Conservation (phyloP, 1,140 invertebrate genomes). For the Heliconius hewitsoni region DNA sequence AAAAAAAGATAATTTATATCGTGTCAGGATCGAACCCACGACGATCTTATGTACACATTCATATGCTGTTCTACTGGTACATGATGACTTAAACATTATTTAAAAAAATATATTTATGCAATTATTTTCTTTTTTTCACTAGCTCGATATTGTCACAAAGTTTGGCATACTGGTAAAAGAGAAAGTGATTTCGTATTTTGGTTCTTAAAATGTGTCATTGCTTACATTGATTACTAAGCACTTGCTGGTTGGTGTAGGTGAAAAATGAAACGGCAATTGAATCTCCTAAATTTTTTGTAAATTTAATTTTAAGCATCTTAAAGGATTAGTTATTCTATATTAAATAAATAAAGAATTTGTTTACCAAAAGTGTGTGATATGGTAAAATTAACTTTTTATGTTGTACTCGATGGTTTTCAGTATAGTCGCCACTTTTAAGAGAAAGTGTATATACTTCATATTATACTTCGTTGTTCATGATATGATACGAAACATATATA, state of each 20-base stretch:
- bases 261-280: not conserved
- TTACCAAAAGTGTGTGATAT: no score
- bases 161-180: conserved; percentile 3
- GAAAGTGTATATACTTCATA: no score
- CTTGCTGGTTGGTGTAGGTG: not conserved
- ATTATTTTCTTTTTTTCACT: not conserved
- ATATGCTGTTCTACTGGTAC: not conserved
- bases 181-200: conserved; percentile 8
- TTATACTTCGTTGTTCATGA: not conserved
- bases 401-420: no score
- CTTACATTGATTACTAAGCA: conserved; percentile 12
- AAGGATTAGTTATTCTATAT: no score
- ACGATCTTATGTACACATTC: not conserved
- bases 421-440: no score
- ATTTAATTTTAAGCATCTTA: not conserved
- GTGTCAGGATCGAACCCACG: no score
- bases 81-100: not conserved
- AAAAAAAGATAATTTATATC: not conserved
- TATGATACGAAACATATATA: not conserved
- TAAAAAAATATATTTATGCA: not conserved
- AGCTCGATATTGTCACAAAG: not conserved
- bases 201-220: not conserved
- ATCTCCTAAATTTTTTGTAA: not conserved
- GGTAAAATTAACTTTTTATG: no score
- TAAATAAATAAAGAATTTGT: no score